These are phyloP conservation scores for Galerucella calmariensis DNA, from an alignment of 2,888 invertebrate genomes.

Conservation along the genomic window DNA sequence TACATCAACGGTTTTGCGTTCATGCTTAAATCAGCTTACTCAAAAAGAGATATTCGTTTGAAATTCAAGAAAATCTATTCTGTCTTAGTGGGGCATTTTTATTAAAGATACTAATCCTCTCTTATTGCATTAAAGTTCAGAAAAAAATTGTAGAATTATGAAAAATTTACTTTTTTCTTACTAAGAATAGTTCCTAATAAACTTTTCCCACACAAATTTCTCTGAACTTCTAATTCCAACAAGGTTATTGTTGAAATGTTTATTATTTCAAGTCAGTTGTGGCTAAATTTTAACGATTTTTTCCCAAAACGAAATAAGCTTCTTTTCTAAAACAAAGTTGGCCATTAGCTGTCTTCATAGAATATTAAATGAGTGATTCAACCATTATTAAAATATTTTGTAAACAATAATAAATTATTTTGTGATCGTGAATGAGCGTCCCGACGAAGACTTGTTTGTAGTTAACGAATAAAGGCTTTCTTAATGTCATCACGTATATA, in stretches of 20 bases:
- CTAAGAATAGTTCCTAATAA: too few relatives aligned
- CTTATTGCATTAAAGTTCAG: background rate
- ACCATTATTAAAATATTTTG: slow-evolving; percentile 7
- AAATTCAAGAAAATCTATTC: background rate
- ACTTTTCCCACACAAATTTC: too few relatives aligned
- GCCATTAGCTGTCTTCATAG: too few relatives aligned
- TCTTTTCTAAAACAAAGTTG: too few relatives aligned
- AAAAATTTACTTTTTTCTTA: too few relatives aligned
- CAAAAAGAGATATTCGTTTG: too few relatives aligned
- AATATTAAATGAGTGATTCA: background rate
- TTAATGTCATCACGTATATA: slow-evolving; percentile 41
- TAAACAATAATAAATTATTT: slow-evolving; percentile 33
- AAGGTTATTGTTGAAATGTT: too few relatives aligned
- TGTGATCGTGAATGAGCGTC: slow-evolving; percentile 35
- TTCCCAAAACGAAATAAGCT: too few relatives aligned
- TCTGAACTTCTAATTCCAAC: too few relatives aligned
- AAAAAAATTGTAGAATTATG: background rate
- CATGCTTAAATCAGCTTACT: slow-evolving; percentile 9
- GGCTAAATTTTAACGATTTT: too few relatives aligned
- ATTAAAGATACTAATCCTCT: background rate
- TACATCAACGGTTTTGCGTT: slow-evolving; percentile 23
- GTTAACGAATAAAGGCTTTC: slow-evolving; percentile 23
- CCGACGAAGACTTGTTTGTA: slow-evolving; percentile 9
- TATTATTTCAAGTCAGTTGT: too few relatives aligned
- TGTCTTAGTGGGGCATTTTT: background rate